Conservation (phyloP, 1,140 invertebrate genomes). For the Paraescarpia echinospica region DNA sequence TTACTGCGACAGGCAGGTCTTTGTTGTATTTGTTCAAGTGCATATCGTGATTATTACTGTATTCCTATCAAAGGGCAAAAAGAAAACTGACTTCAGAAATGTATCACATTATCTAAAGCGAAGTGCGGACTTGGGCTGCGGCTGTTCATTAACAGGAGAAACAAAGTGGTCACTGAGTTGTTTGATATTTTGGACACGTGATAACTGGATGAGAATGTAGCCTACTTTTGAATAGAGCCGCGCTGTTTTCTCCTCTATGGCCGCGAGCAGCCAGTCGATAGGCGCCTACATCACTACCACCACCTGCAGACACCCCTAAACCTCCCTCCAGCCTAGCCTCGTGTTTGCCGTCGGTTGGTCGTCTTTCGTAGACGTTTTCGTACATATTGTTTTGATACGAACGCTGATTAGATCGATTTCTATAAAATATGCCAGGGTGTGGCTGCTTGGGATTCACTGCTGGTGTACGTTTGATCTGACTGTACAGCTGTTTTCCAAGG, state of each 20-base stretch:
- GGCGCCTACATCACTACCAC: neutral
- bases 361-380: neutral
- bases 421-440: neutral
- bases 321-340: neutral
- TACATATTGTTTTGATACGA: neutral
- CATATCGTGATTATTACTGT: too few species aligned
- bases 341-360: neutral
- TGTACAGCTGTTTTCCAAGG: neutral
- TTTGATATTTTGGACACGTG: neutral
- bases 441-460: neutral
- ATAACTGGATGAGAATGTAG: neutral
- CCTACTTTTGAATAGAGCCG: neutral
- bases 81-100: too few species aligned
- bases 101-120: neutral
- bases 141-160: neutral
- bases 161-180: neutral
- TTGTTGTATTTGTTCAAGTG: too few species aligned
- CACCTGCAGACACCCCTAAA: neutral
- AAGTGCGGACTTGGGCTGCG: neutral
- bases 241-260: neutral
- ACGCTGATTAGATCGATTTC: neutral
- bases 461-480: neutral
- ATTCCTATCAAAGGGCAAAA: too few species aligned
- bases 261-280: neutral
- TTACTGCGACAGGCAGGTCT: too few species aligned